These are phyloP conservation scores for Gastrophysa polygoni DNA, from an alignment of 2,888 invertebrate species.

Conservation along the genomic window DNA sequence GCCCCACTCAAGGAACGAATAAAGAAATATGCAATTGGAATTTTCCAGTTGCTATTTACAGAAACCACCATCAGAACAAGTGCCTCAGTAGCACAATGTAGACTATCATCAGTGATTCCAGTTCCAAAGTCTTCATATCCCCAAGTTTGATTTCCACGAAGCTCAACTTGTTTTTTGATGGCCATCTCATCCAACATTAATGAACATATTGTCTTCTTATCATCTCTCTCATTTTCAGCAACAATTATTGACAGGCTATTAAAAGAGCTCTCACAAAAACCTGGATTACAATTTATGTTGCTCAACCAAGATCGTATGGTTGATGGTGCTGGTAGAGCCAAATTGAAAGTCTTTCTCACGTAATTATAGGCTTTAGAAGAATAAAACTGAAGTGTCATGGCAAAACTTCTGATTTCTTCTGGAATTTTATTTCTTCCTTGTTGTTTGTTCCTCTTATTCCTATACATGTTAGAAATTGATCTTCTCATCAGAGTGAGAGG, in stretches of 20 bases:
- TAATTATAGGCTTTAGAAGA: no score
- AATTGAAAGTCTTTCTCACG: no score
- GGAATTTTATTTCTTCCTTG: neutral
- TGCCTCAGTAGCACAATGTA: constrained; percentile 38
- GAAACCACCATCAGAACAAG: constrained; percentile 34
- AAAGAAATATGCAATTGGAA: constrained; percentile 41
- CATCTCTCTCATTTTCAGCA: constrained; percentile 1
- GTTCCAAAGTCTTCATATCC: constrained; percentile 33
- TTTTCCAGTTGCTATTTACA: constrained; percentile 35
- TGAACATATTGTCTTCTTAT: constrained; percentile 28
- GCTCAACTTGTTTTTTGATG: constrained; percentile 30
- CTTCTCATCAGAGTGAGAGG: no score
- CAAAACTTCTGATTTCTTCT: constrained; percentile 24
- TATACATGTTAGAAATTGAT: neutral
- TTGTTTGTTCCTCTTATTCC: neutral
- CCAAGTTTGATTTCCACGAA: constrained; percentile 27
- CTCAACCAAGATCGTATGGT: no score
- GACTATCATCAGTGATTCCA: constrained; percentile 30
- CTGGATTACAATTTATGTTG: constrained; percentile 35
- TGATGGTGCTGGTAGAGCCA: no score
- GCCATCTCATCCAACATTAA: constrained; percentile 46
- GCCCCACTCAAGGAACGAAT: constrained; percentile 34
- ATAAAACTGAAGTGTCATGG: constrained; percentile 34
- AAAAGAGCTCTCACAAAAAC: constrained; percentile 35
- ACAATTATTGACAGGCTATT: constrained; percentile 26